Evolutionary conservation across 2,113 vertebrate species (phyloP).

Genomic region (Acrocephalus arundinaceus): DNA sequence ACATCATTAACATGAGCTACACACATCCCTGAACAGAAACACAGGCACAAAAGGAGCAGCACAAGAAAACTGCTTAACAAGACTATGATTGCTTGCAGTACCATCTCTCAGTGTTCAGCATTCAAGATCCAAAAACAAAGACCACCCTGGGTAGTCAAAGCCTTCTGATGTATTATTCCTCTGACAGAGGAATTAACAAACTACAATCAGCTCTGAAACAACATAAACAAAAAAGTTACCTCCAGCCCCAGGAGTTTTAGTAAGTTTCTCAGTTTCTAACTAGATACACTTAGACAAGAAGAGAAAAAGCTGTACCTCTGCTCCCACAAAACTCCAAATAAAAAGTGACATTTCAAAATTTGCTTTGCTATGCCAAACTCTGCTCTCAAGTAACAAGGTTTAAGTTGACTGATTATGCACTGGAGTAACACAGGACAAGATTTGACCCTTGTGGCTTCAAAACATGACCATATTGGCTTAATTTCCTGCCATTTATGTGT

Average conservation of each 20-base stretch:
- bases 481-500: conserved; percentile 56
- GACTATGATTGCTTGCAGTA: neutral
- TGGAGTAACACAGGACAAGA: conserved; percentile 13
- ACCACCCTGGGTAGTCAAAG: neutral
- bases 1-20: neutral
- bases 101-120: neutral
- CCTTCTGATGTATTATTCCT: neutral
- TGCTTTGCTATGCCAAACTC: neutral
- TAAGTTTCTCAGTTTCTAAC: neutral
- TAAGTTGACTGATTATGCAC: neutral
- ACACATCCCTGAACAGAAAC: neutral
- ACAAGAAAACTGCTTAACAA: neutral
- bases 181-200: neutral
- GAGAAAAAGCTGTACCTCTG: neutral
- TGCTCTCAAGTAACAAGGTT: neutral
- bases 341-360: neutral
- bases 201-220: neutral
- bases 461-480: conserved; percentile 41
- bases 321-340: neutral
- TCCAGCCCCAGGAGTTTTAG: neutral
- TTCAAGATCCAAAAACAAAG: neutral
- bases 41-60: neutral
- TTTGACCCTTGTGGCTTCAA: conserved; percentile 34
- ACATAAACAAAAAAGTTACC: neutral
- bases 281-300: neutral